These are phyloP conservation scores for Athetis lepigone DNA, from an alignment of 2,888 invertebrate genomes.

Conservation along the genomic window DNA sequence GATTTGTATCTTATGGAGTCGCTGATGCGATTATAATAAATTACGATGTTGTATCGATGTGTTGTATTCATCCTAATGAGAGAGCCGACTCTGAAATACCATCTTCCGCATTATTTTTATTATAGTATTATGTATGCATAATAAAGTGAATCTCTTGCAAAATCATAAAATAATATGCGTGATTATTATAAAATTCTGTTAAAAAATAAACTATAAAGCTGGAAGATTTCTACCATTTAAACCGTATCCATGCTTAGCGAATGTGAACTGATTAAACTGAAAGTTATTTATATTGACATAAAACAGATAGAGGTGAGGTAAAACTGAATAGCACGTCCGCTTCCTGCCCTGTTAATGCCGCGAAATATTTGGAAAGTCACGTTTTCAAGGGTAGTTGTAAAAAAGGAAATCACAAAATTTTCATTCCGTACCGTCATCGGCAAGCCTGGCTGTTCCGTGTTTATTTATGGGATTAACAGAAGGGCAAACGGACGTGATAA, in stretches of 20 bases:
- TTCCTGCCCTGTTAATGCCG: constrained; percentile 68
- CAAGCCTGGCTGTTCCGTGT: constrained; percentile 71
- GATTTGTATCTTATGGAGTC: constrained; percentile 14
- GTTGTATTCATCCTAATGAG: constrained; percentile 35
- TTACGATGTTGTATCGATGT: constrained; percentile 31
- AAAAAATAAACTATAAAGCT: constrained; percentile 26
- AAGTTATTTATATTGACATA: constrained; percentile 57
- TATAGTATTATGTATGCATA: constrained; percentile 45
- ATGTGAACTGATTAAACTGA: constrained; percentile 54
- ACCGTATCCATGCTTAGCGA: constrained; percentile 30
- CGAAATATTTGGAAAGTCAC: constrained; percentile 74
- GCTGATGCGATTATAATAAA: constrained; percentile 19
- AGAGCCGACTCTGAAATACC: constrained; percentile 16
- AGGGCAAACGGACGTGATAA: constrained; percentile 72
- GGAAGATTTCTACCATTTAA: constrained; percentile 9
- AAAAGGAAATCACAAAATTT: constrained; percentile 73
- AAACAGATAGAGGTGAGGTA: constrained; percentile 60
- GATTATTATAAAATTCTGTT: constrained; percentile 38
- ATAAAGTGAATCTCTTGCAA: constrained; percentile 33
- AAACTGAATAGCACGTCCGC: constrained; percentile 63
- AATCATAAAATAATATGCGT: constrained; percentile 58
- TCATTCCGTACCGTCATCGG: constrained; percentile 59
- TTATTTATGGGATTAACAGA: constrained; percentile 75
- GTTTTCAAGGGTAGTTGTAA: constrained; percentile 76
- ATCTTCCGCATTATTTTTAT: constrained; percentile 40